A percentile compares a stretch with the other conserved stretches of the same genome.
Evolutionary conservation across 2,888 invertebrate species (phyloP).

Genomic region (Tinea semifulvella): DNA sequence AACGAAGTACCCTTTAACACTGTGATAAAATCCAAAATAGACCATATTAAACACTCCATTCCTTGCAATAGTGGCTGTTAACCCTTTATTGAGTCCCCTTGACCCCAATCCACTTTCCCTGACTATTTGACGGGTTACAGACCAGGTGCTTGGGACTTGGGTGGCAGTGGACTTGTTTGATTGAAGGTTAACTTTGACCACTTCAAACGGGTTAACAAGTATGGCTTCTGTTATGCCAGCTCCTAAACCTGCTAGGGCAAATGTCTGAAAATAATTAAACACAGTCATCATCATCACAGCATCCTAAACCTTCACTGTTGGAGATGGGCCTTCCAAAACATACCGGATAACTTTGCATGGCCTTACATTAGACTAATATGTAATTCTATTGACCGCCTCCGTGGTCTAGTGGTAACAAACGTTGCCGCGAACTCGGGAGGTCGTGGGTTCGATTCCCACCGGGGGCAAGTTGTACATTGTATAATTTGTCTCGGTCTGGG

Average conservation of each 20-base stretch:
- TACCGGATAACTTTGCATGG: too few species aligned
- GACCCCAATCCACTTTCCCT: constrained; percentile 79
- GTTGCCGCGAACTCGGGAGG: too few species aligned
- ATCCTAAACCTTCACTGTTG: too few species aligned
- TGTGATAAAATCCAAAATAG: constrained; percentile 96
- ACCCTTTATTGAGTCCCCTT: constrained; percentile 84
- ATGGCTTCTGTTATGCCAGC: constrained; percentile 93
- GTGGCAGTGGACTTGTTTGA: constrained; percentile 73
- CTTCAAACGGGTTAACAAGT: constrained; percentile 94
- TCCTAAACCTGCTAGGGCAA: constrained; percentile 86
- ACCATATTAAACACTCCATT: constrained; percentile 94
- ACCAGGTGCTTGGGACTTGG: constrained; percentile 78
- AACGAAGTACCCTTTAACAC: constrained; percentile 79
- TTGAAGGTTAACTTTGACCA: constrained; percentile 91
- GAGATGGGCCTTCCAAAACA: too few species aligned
- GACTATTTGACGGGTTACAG: constrained; percentile 82
- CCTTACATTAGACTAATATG: too few species aligned
- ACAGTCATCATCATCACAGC: too few species aligned
- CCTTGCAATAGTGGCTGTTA: constrained; percentile 88
- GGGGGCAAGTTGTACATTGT: too few species aligned
- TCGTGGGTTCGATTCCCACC: too few species aligned
- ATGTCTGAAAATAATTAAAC: constrained; percentile 72
- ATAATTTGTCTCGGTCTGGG: too few species aligned
- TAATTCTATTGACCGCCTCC: too few species aligned
- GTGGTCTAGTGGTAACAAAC: too few species aligned